A percentile compares a stretch with the other conserved stretches of the same genome.
Evolutionary conservation across 2,113 vertebrate genomes (phyloP).

Genomic region (Lucifuga dentata): DNA sequence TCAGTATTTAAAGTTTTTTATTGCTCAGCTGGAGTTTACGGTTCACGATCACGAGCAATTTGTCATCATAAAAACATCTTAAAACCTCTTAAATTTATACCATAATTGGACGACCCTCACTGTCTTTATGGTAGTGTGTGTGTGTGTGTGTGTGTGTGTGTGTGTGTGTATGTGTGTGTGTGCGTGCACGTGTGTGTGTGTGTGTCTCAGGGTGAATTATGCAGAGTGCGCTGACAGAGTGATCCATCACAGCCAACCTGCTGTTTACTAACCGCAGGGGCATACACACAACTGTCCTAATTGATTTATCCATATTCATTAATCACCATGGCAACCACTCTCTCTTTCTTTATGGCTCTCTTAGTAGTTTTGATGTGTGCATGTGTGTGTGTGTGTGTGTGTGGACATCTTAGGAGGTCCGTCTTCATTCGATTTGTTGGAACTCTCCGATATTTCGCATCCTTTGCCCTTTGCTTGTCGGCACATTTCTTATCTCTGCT

Average conservation of each 20-base stretch:
- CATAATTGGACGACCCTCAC: too few relatives aligned
- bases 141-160: too few relatives aligned
- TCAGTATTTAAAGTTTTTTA: background rate
- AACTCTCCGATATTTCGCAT: too few relatives aligned
- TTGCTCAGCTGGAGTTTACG: background rate
- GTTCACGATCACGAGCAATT: too few relatives aligned
- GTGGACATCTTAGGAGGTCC: background rate
- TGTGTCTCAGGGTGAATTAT: slow-evolving; percentile 4
- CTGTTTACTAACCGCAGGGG: slow-evolving; percentile 21
- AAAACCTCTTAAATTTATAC: too few relatives aligned
- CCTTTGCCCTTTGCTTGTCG: background rate
- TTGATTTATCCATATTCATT: slow-evolving; percentile 31
- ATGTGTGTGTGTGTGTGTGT: too few relatives aligned
- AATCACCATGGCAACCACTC: slow-evolving; percentile 15
- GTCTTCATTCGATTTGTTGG: too few relatives aligned
- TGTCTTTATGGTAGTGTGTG: too few relatives aligned
- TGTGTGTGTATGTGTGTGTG: too few relatives aligned
- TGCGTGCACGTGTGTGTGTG: background rate
- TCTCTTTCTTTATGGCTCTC: background rate
- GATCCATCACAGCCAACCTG: slow-evolving; percentile 21
- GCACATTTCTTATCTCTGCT: too few relatives aligned
- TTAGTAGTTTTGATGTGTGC: background rate
- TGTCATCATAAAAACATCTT: too few relatives aligned
- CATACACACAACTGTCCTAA: slow-evolving; percentile 22
- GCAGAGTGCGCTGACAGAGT: background rate